A percentile compares a stretch with the other conserved stretches of the same genome.
These are phyloP conservation scores for Drosophila bocqueti DNA, from an alignment of 1,140 invertebrate species.

Conservation along the genomic window DNA sequence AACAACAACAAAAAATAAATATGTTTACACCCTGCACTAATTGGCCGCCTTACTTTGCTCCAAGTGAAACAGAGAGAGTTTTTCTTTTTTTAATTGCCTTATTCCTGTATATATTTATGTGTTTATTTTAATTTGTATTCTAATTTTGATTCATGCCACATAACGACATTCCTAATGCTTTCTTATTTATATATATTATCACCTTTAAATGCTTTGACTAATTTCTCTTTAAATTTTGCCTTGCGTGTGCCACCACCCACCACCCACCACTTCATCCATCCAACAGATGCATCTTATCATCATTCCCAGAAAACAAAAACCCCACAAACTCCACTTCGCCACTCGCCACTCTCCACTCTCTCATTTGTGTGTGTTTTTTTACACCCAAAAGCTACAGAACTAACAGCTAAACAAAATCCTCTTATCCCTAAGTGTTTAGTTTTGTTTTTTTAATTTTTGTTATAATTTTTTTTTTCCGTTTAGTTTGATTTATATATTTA, in stretches of 20 bases:
- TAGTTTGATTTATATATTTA: slow-evolving; percentile 12
- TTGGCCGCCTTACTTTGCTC: slow-evolving; percentile 70
- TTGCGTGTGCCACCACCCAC: slow-evolving; percentile 17
- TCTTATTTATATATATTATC: slow-evolving; percentile 32
- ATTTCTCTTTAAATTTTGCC: slow-evolving; percentile 35
- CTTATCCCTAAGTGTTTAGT: slow-evolving; percentile 52
- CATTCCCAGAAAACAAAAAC: neutral
- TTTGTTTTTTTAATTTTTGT: slow-evolving; percentile 30
- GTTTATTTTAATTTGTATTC: slow-evolving; percentile 50
- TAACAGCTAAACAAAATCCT: slow-evolving; percentile 39
- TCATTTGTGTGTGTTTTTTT: slow-evolving; percentile 44
- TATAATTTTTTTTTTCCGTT: slow-evolving; percentile 23
- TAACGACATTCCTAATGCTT: slow-evolving; percentile 33
- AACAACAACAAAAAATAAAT: slow-evolving; percentile 53
- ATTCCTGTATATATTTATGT: slow-evolving; percentile 47
- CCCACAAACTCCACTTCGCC: neutral
- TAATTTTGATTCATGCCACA: slow-evolving; percentile 33
- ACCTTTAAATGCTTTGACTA: slow-evolving; percentile 39
- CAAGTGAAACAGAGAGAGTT: slow-evolving; percentile 47
- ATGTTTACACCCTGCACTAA: slow-evolving; percentile 73
- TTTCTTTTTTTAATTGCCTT: slow-evolving; percentile 36
- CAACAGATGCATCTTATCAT: slow-evolving; percentile 10
- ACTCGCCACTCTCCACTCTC: slow-evolving; percentile 5
- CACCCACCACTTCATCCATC: slow-evolving; percentile 10
- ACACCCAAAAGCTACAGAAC: slow-evolving; percentile 16